Base-by-base conservation (phyloP, 2,888 invertebrate genomes). In the Apotomis capreana region DNA sequence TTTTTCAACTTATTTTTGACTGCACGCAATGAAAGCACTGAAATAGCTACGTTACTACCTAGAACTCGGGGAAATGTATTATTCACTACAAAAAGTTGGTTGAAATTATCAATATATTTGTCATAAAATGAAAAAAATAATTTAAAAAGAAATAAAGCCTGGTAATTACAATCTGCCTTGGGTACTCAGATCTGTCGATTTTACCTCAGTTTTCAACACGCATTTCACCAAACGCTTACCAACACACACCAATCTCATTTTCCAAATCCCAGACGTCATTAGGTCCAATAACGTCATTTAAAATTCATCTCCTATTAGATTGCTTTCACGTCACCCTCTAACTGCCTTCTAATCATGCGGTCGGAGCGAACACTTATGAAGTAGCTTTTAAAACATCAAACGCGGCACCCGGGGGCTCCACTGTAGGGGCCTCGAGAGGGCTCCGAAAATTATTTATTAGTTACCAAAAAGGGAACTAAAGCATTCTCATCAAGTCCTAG, bases 371-470 rank as follows among this genome's bases (percentile, higher is more conserved):
- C 86, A 86, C 85, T 86, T 83, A 84, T 83, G 84, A 86, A 91
- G 88, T 87, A 86, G 86, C 87, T 87, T 87, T 88, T 87, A 81
- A 84, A 83, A 91, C 88, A 89, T 91, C 91, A 91, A 91, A 91
- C 88, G 68, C 79, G 68, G 79, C 83, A 81, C 82, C 77, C 81
- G 0, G 76, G 72, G 69, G 74, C 71, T 77, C 76, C 75, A 77
- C 80, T 80, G 76, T 76, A 77, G 79, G 79, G 75, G 77, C 57
- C 76, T 70, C 74, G 63, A 74, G 74, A 70, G 82, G 84, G 81
- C 78, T 79, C 81, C 78, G 80, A 84, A 87, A 85, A 86, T 87
- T 84, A 88, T 87, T 87, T 89, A 88, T 89, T 86, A 87, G 85
- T 85, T 79, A 76, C 82, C 81, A 76, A 84, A 87, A 63, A 69